phyloP scores from a whole-genome alignment of 2,888 invertebrate species.

The Spilosoma lubricipeda region DNA sequence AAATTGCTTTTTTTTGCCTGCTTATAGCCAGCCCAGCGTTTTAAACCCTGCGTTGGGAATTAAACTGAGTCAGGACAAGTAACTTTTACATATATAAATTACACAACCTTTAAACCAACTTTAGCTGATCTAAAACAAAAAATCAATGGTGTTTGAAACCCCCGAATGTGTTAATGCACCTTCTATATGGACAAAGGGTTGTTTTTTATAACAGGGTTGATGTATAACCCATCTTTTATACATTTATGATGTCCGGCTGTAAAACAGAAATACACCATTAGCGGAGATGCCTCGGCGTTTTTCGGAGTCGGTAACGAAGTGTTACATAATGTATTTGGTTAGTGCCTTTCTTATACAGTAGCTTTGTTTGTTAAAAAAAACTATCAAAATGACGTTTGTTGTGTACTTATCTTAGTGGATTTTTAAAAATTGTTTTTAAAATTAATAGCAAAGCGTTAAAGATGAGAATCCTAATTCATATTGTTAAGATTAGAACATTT shows the following conservation, averaged over 20 bases:
- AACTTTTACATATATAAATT: not conserved
- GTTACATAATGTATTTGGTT: not conserved
- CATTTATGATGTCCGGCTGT: conserved; percentile 69
- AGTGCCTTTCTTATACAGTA: not conserved
- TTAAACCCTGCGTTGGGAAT: too few relatives aligned
- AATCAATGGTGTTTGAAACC: conserved; percentile 23
- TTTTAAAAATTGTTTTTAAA: not conserved
- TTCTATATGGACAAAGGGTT: conserved; percentile 67
- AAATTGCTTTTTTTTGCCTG: not conserved
- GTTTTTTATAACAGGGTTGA: conserved; percentile 55
- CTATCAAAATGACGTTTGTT: not conserved
- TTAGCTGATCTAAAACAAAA: conserved; percentile 22
- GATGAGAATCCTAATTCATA: not conserved
- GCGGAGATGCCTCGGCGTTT: conserved; percentile 37
- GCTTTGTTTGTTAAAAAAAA: not conserved
- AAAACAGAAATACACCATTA: conserved; percentile 68
- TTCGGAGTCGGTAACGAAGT: conserved; percentile 27
- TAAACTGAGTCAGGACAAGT: too few relatives aligned
- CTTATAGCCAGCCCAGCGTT: not conserved
- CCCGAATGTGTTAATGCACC: conserved; percentile 69
- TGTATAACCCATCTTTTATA: conserved; percentile 60
- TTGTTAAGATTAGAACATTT: not conserved
- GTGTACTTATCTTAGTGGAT: not conserved
- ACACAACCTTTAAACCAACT: not conserved
- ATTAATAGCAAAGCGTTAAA: not conserved